Base-by-base conservation (phyloP, 1,140 invertebrate species). In the Leptinotarsa texana region DNA sequence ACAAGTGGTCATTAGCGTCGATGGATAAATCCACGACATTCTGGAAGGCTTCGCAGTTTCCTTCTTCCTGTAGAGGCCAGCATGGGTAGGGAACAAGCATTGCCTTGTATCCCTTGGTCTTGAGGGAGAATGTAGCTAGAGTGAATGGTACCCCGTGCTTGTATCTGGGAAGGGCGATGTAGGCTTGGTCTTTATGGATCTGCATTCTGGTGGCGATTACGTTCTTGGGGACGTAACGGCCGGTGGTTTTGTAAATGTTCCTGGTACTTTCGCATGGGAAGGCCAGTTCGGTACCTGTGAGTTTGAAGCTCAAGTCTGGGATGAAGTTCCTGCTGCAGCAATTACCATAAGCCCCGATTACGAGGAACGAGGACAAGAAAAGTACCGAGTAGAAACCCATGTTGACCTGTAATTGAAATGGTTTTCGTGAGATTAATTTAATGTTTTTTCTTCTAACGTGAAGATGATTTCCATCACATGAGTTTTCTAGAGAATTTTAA, bases 51-150 rank as follows among this genome's bases (percentile, higher is more conserved):
- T 89, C 83, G 74, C 89, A 90, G 79, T 89, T 89, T 21, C 89
- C 89, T 80, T 91, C 90, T 74, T 90, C 89, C 79, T 91, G 89
- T 27, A 89, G 85, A 8, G 86, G 80, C 90, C 90, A 91, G 78
- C 87, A 89, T 0, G 91, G 90, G 84, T 88, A 92, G 0, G 91
- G 89, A n/a, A 82, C 77, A 2, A 91, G 80, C 48, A 81, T 80
- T 11, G 88, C 84, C 57, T 84, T 74, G 62, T 86, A 88, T 33
- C 84, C 82, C 42, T 86, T 87, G 49, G 82, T 82, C 73, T 87
- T 87, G 72, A 90, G 78, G 6, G 86, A 85, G 15, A 89, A 82
- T n/a, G 85, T 86, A n/a, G 88, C 90, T 1, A 91, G 81, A 3
- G 90, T 91, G 69, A 90, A 88, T 3, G 90, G 90, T 4, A 91